A percentile compares a stretch with the other conserved stretches of the same genome.
phyloP scores from a whole-genome alignment of 2,888 invertebrate species.

The Erannis defoliaria region DNA sequence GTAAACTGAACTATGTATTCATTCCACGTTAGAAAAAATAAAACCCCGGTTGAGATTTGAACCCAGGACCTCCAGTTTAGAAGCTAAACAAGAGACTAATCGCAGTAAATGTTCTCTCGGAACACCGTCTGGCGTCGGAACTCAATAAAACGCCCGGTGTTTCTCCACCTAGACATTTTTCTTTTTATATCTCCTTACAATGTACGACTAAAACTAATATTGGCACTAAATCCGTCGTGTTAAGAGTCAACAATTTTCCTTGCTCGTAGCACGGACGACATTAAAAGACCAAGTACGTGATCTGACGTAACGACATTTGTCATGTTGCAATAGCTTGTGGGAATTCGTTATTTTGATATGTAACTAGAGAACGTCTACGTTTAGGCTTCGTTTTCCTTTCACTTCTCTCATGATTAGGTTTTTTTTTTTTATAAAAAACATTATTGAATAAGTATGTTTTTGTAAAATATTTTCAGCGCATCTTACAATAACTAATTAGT shows the following conservation, averaged over 20 bases:
- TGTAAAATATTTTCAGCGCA: no score
- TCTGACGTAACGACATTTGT: conserved; percentile 47
- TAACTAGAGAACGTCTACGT: neutral
- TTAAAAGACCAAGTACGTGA: conserved; percentile 52
- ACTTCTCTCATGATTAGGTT: no score
- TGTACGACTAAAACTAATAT: conserved; percentile 45
- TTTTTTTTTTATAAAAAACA: no score
- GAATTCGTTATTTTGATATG: neutral
- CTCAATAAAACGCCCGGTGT: conserved; percentile 9
- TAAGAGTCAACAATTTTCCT: conserved; percentile 48
- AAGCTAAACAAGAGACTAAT: conserved; percentile 1
- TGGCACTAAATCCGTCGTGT: conserved; percentile 28
- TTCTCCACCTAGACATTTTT: conserved; percentile 12
- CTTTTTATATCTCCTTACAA: conserved; percentile 38
- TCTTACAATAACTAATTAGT: no score
- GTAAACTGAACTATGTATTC: no score
- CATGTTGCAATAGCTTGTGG: conserved; percentile 3
- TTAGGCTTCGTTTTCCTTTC: no score
- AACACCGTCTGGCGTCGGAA: conserved; percentile 8
- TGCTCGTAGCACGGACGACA: conserved; percentile 36
- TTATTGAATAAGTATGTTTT: no score
- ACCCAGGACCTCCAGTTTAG: no score
- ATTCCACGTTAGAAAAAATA: no score
- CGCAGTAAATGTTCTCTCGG: neutral
- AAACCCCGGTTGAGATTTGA: no score